Evolutionary conservation across 2,113 vertebrate genomes (phyloP).

Genomic region (Baryphthengus martii): DNA sequence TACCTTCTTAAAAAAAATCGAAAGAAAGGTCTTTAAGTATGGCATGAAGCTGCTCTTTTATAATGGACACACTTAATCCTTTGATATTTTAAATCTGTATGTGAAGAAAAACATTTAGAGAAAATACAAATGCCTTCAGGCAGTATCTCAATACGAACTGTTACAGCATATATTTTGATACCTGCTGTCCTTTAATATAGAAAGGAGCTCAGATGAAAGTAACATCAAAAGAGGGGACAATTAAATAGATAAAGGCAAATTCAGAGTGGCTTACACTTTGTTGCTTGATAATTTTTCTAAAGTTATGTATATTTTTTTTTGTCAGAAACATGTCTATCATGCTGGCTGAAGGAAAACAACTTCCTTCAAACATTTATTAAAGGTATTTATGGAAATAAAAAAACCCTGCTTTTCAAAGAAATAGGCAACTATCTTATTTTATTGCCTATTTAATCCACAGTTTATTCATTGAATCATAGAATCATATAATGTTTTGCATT

Average conservation of each 20-base stretch:
- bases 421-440: not conserved
- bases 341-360: not conserved
- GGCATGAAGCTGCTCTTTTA: not conserved
- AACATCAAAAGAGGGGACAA: not conserved
- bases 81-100: not conserved
- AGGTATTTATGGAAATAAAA: not conserved
- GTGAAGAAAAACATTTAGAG: not conserved
- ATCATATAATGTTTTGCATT: not conserved
- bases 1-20: not conserved
- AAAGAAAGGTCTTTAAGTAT: not conserved
- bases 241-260: not conserved
- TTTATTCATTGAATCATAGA: not conserved
- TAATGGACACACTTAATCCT: not conserved
- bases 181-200: not conserved
- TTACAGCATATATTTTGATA: not conserved
- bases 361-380: not conserved
- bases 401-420: not conserved
- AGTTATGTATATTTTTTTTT: not conserved
- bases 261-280: not conserved
- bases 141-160: not conserved
- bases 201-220: not conserved
- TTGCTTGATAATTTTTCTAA: not conserved
- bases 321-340: not conserved
- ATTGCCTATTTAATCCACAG: not conserved
- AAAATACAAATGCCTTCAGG: not conserved